Conservation (phyloP, 2,113 vertebrate genomes). For the Junco hyemalis region DNA sequence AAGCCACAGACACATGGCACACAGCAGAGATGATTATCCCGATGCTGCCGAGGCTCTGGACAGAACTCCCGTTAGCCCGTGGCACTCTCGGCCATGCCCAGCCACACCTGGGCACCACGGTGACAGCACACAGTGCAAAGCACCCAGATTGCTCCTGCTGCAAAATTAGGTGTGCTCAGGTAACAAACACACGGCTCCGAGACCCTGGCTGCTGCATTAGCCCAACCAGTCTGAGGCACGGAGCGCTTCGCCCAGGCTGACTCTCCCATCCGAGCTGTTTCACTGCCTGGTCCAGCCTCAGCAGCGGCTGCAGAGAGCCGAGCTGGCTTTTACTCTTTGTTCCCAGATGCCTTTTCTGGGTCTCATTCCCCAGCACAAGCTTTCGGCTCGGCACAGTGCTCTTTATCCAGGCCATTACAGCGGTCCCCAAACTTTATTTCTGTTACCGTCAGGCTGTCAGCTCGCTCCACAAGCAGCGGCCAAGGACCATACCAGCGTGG, state of each 20-base stretch:
- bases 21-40: background rate
- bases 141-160: background rate
- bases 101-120: background rate
- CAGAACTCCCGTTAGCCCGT: background rate
- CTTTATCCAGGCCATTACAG: background rate
- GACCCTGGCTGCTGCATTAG: rapidly evolving
- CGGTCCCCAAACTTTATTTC: background rate
- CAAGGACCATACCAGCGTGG: background rate
- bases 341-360: background rate
- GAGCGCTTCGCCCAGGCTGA: background rate
- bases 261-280: background rate
- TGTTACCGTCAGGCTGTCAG: background rate
- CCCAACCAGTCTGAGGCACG: background rate
- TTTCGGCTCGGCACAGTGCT: background rate
- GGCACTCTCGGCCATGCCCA: rapidly evolving
- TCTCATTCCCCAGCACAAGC: background rate
- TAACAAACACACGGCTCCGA: background rate
- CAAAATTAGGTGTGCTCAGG: background rate
- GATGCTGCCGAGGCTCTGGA: background rate
- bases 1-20: slow-evolving; percentile 15
- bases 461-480: background rate
- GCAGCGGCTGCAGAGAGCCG: rapidly evolving
- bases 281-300: background rate
- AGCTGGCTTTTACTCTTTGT: background rate
- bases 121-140: rapidly evolving